Evolutionary conservation across 2,113 vertebrate species (phyloP).

Genomic region (Chiloscyllium plagiosum): DNA sequence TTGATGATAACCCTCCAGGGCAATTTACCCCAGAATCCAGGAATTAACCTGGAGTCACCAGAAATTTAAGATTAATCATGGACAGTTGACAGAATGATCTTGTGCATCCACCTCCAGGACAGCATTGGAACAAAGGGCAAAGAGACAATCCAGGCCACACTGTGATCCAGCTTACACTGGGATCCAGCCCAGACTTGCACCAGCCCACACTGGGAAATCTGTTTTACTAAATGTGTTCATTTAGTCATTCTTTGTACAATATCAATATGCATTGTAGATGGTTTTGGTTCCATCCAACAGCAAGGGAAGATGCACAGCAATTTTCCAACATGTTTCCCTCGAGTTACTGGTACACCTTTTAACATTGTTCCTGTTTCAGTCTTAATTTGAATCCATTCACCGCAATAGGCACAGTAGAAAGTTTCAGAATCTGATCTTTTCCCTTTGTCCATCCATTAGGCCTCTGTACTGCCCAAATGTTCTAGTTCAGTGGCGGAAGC

Average conservation of each 20-base stretch:
- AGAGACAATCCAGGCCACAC: background rate
- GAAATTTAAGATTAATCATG: background rate
- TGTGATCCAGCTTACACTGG: no score
- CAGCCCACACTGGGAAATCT: background rate
- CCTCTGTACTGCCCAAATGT: conserved; percentile 61
- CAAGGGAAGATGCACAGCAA: background rate
- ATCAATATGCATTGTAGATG: background rate
- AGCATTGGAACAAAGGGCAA: background rate
- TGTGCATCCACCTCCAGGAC: background rate
- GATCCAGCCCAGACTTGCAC: background rate
- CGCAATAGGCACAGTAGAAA: background rate
- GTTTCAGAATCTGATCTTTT: background rate
- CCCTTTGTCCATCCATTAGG: conserved; percentile 46
- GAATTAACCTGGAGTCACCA: background rate
- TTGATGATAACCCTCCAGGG: background rate
- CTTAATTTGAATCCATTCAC: background rate
- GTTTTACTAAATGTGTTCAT: background rate
- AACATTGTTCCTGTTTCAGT: background rate
- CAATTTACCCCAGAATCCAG: background rate
- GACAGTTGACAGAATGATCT: background rate
- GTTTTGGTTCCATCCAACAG: background rate
- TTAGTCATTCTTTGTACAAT: background rate
- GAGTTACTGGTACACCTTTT: background rate
- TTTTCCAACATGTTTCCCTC: background rate
- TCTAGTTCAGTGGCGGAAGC: conserved; percentile 65